These are phyloP conservation scores for Crocodylus rhombifer DNA, from an alignment of 2,797 vertebrate genomes.

Conservation along the genomic window DNA sequence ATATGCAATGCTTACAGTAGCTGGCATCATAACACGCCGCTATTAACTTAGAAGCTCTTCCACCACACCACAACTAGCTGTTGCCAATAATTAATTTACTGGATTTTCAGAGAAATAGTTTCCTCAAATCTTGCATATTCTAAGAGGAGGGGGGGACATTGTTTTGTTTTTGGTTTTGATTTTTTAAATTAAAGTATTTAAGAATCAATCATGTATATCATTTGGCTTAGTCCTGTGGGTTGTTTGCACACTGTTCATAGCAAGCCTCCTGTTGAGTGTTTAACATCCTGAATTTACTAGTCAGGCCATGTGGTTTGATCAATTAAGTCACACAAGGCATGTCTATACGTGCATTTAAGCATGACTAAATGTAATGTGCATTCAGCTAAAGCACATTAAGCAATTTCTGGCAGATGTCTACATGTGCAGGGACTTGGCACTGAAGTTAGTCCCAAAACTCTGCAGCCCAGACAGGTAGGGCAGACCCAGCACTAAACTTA, in stretches of 20 bases:
- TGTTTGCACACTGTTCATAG: background rate
- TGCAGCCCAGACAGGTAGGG: too few relatives aligned
- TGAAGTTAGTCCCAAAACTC: too few relatives aligned
- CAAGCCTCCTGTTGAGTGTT: background rate
- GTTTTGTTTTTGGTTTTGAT: too few relatives aligned
- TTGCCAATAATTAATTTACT: background rate
- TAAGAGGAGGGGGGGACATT: too few relatives aligned
- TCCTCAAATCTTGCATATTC: background rate
- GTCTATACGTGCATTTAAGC: too few relatives aligned
- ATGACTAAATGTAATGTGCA: too few relatives aligned
- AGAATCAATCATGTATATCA: background rate
- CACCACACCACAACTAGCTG: background rate
- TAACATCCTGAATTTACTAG: background rate
- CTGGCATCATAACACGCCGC: background rate
- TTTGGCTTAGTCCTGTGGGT: background rate
- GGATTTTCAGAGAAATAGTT: background rate
- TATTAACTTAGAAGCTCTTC: background rate
- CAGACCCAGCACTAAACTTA: too few relatives aligned
- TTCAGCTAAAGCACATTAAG: too few relatives aligned
- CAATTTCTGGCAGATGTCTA: too few relatives aligned
- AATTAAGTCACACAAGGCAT: background rate
- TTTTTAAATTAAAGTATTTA: too few relatives aligned
- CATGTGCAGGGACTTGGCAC: too few relatives aligned
- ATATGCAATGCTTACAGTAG: background rate
- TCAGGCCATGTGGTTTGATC: background rate